phyloP scores from a whole-genome alignment of 2,113 vertebrate genomes.

The Eretmochelys imbricata region DNA sequence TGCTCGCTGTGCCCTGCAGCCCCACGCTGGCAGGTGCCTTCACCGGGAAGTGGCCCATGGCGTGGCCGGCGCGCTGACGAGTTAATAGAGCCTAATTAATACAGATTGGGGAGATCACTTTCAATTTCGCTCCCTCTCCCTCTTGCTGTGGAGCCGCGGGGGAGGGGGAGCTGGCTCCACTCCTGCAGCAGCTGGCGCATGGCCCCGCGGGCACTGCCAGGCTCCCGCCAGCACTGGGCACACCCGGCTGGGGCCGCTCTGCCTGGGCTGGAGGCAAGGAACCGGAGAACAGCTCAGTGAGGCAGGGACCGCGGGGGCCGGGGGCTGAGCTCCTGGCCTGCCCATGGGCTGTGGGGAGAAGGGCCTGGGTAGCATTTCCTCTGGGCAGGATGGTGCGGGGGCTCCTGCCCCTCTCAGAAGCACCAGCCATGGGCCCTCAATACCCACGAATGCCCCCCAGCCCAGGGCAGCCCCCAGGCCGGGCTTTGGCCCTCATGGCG shows the following conservation, averaged over 20 bases:
- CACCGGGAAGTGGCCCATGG: conserved; percentile 32
- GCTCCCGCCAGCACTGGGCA: neutral
- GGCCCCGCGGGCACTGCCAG: neutral
- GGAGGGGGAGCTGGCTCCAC: neutral
- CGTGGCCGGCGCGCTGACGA: conserved; percentile 11
- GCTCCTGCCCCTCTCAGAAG: neutral
- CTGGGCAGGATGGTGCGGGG: neutral
- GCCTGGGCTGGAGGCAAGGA: too few species aligned
- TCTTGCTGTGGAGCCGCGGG: conserved; percentile 34
- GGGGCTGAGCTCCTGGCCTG: neutral
- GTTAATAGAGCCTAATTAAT: conserved; percentile 75
- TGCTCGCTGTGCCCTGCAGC: neutral
- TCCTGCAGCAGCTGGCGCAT: neutral
- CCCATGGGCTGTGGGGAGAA: too few species aligned
- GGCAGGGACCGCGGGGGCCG: neutral
- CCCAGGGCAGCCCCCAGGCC: neutral
- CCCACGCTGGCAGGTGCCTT: neutral
- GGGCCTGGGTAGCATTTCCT: neutral
- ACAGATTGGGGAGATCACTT: conserved; percentile 70
- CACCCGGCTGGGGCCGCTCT: neutral
- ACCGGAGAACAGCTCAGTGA: too few species aligned
- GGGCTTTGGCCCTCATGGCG: too few species aligned
- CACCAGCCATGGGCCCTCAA: neutral
- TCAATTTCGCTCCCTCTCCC: conserved; percentile 49
- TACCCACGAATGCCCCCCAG: neutral